Evolutionary conservation across 2,113 vertebrate genomes (phyloP).

Genomic region (Microtus montanus): DNA sequence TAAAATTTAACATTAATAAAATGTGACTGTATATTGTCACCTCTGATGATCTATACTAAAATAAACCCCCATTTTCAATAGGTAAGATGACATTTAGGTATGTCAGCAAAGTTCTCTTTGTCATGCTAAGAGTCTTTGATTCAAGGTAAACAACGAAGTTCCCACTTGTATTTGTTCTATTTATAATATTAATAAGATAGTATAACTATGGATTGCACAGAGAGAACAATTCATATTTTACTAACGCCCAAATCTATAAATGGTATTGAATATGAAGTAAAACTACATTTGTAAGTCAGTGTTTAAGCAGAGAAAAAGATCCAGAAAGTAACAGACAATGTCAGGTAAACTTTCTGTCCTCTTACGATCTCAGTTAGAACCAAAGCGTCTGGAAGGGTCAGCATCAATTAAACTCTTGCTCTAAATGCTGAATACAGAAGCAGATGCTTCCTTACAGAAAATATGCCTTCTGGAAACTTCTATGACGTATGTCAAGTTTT

Average conservation of each 20-base stretch:
- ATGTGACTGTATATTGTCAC: slow-evolving; percentile 42
- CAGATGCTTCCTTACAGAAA: slow-evolving; percentile 82
- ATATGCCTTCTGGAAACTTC: slow-evolving; percentile 85
- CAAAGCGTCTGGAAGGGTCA: slow-evolving; percentile 79
- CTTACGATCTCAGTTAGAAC: slow-evolving; percentile 71
- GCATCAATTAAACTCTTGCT: slow-evolving; percentile 82
- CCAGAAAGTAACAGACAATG: slow-evolving; percentile 22
- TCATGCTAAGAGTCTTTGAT: slow-evolving; percentile 49
- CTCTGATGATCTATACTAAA: neutral
- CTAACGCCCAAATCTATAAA: slow-evolving; percentile 51
- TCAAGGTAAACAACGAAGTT: slow-evolving; percentile 45
- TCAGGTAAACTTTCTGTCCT: slow-evolving; percentile 48
- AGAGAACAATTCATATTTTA: slow-evolving; percentile 38
- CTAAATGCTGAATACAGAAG: slow-evolving; percentile 78
- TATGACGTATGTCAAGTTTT: slow-evolving; percentile 81
- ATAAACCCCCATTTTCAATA: slow-evolving; percentile 38
- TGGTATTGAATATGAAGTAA: neutral
- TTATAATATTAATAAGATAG: slow-evolving; percentile 59
- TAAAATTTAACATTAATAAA: slow-evolving; percentile 48
- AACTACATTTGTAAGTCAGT: slow-evolving; percentile 14
- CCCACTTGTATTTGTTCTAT: slow-evolving; percentile 56
- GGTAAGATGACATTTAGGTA: slow-evolving; percentile 28
- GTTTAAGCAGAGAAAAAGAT: slow-evolving; percentile 36
- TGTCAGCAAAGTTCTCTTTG: slow-evolving; percentile 35
- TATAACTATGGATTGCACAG: neutral